Conservation (phyloP, 2,113 vertebrate species). For the Carassius carassius region DNA sequence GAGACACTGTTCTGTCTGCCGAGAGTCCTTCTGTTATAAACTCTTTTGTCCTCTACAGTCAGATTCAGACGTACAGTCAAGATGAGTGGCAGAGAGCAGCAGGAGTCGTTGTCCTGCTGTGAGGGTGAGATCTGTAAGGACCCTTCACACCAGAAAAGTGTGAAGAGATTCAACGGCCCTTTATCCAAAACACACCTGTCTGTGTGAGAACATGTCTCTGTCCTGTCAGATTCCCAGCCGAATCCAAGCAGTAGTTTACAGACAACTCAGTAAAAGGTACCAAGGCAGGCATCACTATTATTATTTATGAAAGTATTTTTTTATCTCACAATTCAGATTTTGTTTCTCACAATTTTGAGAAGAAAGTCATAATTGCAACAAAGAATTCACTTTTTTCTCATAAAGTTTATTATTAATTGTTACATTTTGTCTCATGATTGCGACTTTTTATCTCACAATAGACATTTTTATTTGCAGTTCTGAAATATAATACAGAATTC, state of each 20-base stretch:
- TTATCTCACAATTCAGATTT: no score
- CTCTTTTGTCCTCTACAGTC: neutral
- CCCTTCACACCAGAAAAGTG: conserved; percentile 40
- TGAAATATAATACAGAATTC: no score
- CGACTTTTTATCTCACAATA: no score
- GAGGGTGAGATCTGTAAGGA: conserved; percentile 33
- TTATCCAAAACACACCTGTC: conserved; percentile 31
- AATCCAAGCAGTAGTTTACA: neutral
- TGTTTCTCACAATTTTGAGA: no score
- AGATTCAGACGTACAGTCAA: neutral
- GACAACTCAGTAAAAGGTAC: neutral
- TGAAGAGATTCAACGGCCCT: conserved; percentile 31
- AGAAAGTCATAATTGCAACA: no score
- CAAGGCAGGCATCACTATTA: neutral
- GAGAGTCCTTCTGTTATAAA: neutral
- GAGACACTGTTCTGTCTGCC: neutral
- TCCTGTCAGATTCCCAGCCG: neutral
- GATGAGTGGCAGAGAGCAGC: neutral
- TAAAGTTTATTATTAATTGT: no score
- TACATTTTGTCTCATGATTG: no score
- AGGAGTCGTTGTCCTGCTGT: neutral
- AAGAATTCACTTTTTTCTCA: no score
- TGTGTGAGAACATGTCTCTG: neutral
- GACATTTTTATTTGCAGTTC: no score
- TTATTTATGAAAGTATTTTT: no score